A percentile compares a stretch with the other conserved stretches of the same genome.
phyloP scores from a whole-genome alignment of 1,140 invertebrate species.

The Drosophila pseudoananassae region DNA sequence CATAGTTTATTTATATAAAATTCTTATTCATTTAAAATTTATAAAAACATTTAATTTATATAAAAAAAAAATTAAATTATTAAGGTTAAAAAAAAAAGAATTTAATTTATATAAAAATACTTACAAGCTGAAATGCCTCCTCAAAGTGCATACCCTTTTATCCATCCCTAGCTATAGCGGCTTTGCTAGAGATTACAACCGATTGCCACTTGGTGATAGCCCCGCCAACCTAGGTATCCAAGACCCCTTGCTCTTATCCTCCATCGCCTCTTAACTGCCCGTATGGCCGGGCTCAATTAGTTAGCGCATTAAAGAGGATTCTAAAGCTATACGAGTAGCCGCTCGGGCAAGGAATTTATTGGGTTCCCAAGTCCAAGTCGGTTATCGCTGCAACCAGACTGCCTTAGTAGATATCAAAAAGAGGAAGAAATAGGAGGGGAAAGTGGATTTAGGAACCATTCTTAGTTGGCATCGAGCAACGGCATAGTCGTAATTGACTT shows the following conservation, averaged over 20 bases:
- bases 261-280: slow-evolving; percentile 13
- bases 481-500: slow-evolving; percentile 73
- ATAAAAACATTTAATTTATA: neutral
- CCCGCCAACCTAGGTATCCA: slow-evolving; percentile 23
- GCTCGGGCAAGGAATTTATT: slow-evolving; percentile 67
- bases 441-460: slow-evolving; percentile 17
- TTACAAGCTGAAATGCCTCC: neutral
- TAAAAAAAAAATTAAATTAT: neutral
- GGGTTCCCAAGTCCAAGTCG: slow-evolving; percentile 48
- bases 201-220: slow-evolving; percentile 68
- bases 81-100: neutral
- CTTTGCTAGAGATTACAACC: slow-evolving; percentile 58
- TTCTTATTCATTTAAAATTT: too few species aligned
- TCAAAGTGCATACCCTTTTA: slow-evolving; percentile 9
- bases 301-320: slow-evolving; percentile 75
- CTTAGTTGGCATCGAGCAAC: slow-evolving; percentile 10
- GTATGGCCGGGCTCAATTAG: slow-evolving; percentile 64
- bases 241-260: neutral
- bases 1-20: too few species aligned
- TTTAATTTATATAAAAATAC: neutral
- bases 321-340: slow-evolving; percentile 24
- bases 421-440: neutral
- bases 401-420: neutral
- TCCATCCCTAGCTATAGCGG: slow-evolving; percentile 28
- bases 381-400: slow-evolving; percentile 69